Conservation (phyloP, 2,888 invertebrate genomes). For the Therioaphis trifolii region DNA sequence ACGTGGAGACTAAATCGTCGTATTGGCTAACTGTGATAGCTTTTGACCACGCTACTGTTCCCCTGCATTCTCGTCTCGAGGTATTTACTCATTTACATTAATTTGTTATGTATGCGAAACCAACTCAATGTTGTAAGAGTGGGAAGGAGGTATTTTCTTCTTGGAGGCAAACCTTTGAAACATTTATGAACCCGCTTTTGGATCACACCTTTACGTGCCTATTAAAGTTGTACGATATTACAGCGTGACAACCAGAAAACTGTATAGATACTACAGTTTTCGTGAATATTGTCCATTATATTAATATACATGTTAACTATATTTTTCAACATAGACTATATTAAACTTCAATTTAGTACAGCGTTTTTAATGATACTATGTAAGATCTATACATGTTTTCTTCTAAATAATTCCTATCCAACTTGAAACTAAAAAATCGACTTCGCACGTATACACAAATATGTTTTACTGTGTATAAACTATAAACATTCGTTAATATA, state of each 20-base stretch:
- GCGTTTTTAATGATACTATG: no score
- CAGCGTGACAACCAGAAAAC: background rate
- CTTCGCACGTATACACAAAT: no score
- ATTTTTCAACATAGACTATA: no score
- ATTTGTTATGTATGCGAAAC: background rate
- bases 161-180: constrained; percentile 9
- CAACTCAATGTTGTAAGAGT: background rate
- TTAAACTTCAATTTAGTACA: no score
- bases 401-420: no score
- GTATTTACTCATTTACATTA: constrained; percentile 70
- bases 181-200: background rate
- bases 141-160: background rate
- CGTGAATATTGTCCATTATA: no score
- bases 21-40: constrained; percentile 97
- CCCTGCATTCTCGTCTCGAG: constrained; percentile 85
- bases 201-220: background rate
- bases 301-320: no score
- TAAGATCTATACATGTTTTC: no score
- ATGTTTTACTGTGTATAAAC: no score
- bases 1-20: constrained; percentile 85
- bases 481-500: no score
- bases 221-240: constrained; percentile 1
- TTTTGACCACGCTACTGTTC: constrained; percentile 90
- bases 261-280: background rate
- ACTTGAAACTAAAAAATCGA: no score